phyloP scores from a whole-genome alignment of 2,113 vertebrate species.

The Balaeniceps rex region DNA sequence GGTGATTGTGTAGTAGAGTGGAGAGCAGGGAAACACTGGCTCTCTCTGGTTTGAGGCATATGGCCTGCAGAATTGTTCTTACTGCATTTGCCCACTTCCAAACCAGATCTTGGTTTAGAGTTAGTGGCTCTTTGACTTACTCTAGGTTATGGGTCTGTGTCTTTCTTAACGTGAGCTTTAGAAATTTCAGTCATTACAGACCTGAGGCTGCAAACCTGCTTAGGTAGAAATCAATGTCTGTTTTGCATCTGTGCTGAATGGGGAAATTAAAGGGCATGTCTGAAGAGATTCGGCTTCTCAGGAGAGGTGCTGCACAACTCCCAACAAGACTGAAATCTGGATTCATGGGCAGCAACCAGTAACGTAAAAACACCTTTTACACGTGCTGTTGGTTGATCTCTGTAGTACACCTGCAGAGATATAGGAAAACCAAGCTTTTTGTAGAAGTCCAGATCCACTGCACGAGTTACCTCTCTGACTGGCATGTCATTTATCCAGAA shows the following conservation, averaged over 20 bases:
- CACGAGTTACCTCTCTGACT: not conserved
- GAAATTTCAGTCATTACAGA: not conserved
- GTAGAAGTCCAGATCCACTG: not conserved
- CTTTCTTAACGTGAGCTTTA: not conserved
- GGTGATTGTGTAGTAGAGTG: fast-evolving
- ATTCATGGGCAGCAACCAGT: not conserved
- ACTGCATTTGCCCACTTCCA: not conserved
- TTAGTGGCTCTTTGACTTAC: not conserved
- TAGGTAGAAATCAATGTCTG: not conserved
- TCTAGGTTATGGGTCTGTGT: not conserved
- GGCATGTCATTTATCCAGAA: not conserved
- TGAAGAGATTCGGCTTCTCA: not conserved
- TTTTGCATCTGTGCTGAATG: not conserved
- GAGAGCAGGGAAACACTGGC: not conserved
- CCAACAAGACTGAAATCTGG: not conserved
- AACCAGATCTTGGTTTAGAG: not conserved
- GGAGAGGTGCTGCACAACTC: not conserved
- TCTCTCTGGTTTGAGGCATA: not conserved
- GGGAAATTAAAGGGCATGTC: not conserved
- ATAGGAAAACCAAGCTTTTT: not conserved
- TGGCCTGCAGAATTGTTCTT: not conserved
- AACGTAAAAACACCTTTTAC: not conserved
- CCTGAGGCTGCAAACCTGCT: not conserved
- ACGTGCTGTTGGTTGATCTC: not conserved
- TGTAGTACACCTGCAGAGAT: not conserved